Evolutionary conservation across 2,113 vertebrate genomes (phyloP).

Genomic region (Fregata magnificens): DNA sequence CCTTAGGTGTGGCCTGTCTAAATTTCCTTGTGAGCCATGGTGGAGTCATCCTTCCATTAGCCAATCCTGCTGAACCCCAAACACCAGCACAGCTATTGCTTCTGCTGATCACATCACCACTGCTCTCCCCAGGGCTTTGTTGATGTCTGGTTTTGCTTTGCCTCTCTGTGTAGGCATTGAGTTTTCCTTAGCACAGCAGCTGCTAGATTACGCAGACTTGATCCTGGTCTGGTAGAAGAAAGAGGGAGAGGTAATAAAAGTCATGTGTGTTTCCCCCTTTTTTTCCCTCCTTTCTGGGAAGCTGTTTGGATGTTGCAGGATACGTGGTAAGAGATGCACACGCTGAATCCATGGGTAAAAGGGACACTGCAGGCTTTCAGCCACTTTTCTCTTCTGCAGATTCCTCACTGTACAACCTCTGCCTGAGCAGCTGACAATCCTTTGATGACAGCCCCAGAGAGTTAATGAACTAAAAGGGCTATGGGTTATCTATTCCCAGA

Average conservation of each 20-base stretch:
- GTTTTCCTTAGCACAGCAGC: not conserved
- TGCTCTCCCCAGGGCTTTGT: not conserved
- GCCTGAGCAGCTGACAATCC: conserved; percentile 31
- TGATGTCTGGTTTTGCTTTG: not conserved
- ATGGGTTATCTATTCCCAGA: conserved; percentile 63
- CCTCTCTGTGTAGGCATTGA: not conserved
- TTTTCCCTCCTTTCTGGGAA: not conserved
- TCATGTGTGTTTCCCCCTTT: not conserved
- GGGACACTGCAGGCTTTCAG: not conserved
- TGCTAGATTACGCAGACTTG: not conserved
- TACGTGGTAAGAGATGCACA: not conserved
- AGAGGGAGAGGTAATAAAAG: not conserved
- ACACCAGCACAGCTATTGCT: not conserved
- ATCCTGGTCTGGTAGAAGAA: not conserved
- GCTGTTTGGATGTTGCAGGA: not conserved
- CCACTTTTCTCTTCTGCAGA: not conserved
- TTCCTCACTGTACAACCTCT: not conserved
- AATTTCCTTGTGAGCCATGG: not conserved
- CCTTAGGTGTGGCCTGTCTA: not conserved
- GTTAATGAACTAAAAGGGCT: conserved; percentile 62
- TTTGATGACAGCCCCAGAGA: conserved; percentile 51
- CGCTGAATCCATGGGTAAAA: not conserved
- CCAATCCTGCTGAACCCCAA: not conserved
- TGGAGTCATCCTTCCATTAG: not conserved
- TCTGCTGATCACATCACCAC: not conserved